These are phyloP conservation scores for Stegophylla sp. DNA, from an alignment of 2,888 invertebrate species.

Conservation along the genomic window DNA sequence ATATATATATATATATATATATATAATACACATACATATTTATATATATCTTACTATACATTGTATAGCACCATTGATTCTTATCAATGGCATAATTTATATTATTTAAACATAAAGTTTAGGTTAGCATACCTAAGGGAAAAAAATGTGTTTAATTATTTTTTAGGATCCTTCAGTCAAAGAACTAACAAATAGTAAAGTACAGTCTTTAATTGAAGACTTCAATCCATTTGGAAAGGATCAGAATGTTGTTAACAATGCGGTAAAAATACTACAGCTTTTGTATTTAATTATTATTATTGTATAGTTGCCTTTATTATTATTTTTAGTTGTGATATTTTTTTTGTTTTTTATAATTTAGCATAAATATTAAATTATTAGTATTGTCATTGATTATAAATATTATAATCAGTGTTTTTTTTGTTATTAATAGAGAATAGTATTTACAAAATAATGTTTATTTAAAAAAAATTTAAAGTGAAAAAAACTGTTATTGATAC, in stretches of 20 bases:
- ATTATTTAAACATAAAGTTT: not conserved
- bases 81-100: too few species aligned
- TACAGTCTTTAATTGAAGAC: conserved; percentile 58
- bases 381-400: not conserved
- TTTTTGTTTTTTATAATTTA: not conserved
- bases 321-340: conserved; percentile 55
- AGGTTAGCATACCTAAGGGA: conserved; percentile 44
- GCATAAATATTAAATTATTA: not conserved
- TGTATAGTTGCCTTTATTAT: conserved; percentile 60
- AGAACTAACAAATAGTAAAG: conserved; percentile 73
- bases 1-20: not conserved
- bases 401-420: not conserved
- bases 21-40: too few species aligned
- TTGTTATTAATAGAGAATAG: not conserved
- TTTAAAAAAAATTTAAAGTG: too few species aligned
- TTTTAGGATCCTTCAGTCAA: conserved; percentile 91
- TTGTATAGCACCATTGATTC: too few species aligned
- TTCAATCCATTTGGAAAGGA: conserved; percentile 59
- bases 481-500: not conserved
- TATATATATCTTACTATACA: too few species aligned
- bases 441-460: not conserved
- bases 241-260: conserved; percentile 56
- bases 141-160: conserved; percentile 37
- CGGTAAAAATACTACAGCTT: conserved; percentile 51
- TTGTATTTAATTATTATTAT: conserved; percentile 55